Evolutionary conservation across 2,113 vertebrate species (phyloP), one percentile per base, ranked within the genome.

Genomic region (Dromiciops gliroides): DNA sequence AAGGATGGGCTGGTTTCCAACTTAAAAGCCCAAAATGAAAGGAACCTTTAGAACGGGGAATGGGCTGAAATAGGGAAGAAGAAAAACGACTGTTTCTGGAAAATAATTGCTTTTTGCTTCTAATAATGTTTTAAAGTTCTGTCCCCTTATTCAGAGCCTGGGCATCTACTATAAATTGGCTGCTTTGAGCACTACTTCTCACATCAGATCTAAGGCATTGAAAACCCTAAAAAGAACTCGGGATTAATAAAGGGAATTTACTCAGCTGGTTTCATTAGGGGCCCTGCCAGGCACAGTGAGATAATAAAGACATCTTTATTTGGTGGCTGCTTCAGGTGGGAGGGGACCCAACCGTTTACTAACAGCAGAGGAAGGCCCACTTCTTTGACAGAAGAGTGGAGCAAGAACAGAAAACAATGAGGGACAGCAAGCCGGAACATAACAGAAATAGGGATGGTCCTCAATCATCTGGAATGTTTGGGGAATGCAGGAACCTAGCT

Each of bases 101-200:
- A 92, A 92, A 67, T 67, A 50, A 22, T 37, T 92, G 48, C 53
- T 53, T 92, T 92, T 75, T 92, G 56, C 91, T 75, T 92, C 56
- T 92, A n/a, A 92, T 92, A 92, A 92, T 67, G 56, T 50, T 26
- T 92, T 51, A 56, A 92, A 92, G 56, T 92, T 67, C 56, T 50
- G 48, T 50, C 56, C 53, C 56, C 56, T 92, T 50, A 48, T 92
- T 92, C 91, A 92, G 91, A 67, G 48, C 53, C 48, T 48, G n/a
- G 91, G 19, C 91, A 48, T 92, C 91, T 12, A 48, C 12, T 53
- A 48, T 67, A 56, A 92, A 50, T 31, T 28, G 53, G 53, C 44
- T 56, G 47, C 91, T 75, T 49, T 37, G 28, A 75, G 53, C 48
- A 50, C 48, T 47, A 91, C 51, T 48, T 48, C 91, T 92, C 48